These are phyloP conservation scores for Palloptera scutellata DNA, from an alignment of 2,888 invertebrate species.

Conservation along the genomic window DNA sequence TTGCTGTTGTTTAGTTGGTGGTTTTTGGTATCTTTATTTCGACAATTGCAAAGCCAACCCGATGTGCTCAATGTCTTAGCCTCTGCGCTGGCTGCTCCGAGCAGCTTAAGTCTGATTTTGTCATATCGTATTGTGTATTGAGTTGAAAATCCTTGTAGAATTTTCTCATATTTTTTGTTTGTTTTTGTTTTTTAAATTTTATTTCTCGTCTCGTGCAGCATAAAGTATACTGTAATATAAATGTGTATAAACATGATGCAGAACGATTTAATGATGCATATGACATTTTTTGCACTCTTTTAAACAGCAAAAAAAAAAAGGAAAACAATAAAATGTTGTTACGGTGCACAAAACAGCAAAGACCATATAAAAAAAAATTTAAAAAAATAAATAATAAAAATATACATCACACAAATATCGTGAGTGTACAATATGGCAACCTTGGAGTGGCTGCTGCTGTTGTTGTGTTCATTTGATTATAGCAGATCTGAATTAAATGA, in stretches of 20 bases:
- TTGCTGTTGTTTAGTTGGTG: conserved; percentile 1
- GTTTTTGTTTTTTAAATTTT: neutral
- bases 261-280: conserved; percentile 59
- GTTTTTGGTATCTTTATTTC: conserved; percentile 18
- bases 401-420: conserved; percentile 33
- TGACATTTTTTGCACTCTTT: conserved; percentile 57
- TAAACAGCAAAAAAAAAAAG: neutral
- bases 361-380: conserved; percentile 37
- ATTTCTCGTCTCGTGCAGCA: neutral
- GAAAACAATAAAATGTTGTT: neutral
- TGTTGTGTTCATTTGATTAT: too few relatives aligned
- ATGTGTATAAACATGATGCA: conserved; percentile 39
- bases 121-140: conserved; percentile 5
- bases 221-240: neutral
- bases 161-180: neutral
- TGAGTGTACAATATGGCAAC: too few relatives aligned
- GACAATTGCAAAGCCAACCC: conserved; percentile 17
- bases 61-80: neutral
- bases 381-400: conserved; percentile 8
- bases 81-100: neutral
- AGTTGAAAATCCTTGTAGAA: conserved; percentile 8
- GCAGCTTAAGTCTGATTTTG: neutral
- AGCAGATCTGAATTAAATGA: too few relatives aligned
- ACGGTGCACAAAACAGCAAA: conserved; percentile 28
- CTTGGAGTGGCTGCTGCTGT: too few relatives aligned